Conservation (phyloP, 2,797 vertebrate genomes). For the Labroides dimidiatus region DNA sequence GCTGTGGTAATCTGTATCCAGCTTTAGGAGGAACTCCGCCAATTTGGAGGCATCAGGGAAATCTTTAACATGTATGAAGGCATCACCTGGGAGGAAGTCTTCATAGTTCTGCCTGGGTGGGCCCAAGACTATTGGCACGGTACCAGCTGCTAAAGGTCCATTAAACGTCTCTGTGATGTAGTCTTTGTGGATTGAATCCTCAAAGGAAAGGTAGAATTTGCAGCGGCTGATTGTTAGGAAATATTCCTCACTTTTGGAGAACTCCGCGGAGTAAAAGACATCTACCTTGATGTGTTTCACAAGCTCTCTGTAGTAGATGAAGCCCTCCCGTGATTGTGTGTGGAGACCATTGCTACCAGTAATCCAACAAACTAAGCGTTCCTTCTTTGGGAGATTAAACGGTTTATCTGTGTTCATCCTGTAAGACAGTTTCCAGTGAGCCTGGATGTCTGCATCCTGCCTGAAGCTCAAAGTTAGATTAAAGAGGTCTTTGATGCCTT, state of each 20-base stretch:
- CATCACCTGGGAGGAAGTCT: slow-evolving; percentile 85
- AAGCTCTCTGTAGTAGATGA: slow-evolving; percentile 86
- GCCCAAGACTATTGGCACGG: slow-evolving; percentile 89
- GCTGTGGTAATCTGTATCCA: slow-evolving; percentile 86
- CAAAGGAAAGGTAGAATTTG: slow-evolving; percentile 93
- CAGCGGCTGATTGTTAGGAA: slow-evolving; percentile 88
- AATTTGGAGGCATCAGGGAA: slow-evolving; percentile 86
- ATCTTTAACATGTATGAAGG: slow-evolving; percentile 91
- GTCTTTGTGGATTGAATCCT: slow-evolving; percentile 90
- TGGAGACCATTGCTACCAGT: slow-evolving; percentile 81
- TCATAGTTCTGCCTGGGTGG: slow-evolving; percentile 91
- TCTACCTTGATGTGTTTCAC: slow-evolving; percentile 87
- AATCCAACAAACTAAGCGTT: slow-evolving; percentile 89
- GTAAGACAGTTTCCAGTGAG: slow-evolving; percentile 82
- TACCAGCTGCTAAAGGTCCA: slow-evolving; percentile 86
- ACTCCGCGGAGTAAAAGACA: slow-evolving; percentile 82
- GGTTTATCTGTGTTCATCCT: slow-evolving; percentile 75
- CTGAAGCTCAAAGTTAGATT: slow-evolving; percentile 90
- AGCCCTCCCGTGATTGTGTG: slow-evolving; percentile 73
- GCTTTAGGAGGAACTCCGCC: slow-evolving; percentile 84
- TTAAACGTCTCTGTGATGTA: slow-evolving; percentile 92
- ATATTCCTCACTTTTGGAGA: slow-evolving; percentile 83
- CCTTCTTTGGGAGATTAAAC: slow-evolving; percentile 88
- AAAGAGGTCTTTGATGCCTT: slow-evolving; percentile 88
- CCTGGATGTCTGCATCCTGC: slow-evolving; percentile 88